phyloP scores from a whole-genome alignment of 2,797 vertebrate genomes.

The Myotis daubentonii region DNA sequence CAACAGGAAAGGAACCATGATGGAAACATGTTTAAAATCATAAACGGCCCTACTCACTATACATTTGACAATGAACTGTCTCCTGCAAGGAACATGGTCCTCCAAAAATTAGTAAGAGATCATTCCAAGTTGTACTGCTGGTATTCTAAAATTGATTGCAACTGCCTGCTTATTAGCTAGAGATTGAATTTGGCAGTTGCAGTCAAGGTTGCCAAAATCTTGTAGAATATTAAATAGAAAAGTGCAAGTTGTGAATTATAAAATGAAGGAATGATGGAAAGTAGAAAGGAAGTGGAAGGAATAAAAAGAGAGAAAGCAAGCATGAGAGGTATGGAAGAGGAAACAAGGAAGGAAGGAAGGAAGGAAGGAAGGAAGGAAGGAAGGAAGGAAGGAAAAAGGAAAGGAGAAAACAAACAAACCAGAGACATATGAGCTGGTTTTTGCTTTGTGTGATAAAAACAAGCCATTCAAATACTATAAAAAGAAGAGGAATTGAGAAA shows the following conservation, averaged over 20 bases:
- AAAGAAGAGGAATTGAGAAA: not conserved
- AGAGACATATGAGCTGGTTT: not conserved
- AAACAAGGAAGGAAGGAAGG: not conserved
- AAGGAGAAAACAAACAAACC: not conserved
- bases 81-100: conserved; percentile 56
- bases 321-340: too few species aligned
- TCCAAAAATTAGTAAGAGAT: conserved; percentile 59
- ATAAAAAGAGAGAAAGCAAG: not conserved
- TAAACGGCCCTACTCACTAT: conserved; percentile 68
- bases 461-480: not conserved
- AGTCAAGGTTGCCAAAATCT: conserved; percentile 22
- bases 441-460: not conserved
- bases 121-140: conserved; percentile 56
- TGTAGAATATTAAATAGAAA: conserved; percentile 62
- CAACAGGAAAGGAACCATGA: conserved; percentile 58
- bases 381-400: not conserved
- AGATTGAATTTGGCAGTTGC: conserved; percentile 37
- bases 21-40: conserved; percentile 77
- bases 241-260: conserved; percentile 4
- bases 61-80: conserved; percentile 77
- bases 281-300: not conserved
- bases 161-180: conserved; percentile 47
- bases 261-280: not conserved
- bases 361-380: not conserved
- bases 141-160: conserved; percentile 68